These are phyloP conservation scores for Mormyrus lacerda DNA, from an alignment of 2,113 vertebrate genomes.

Conservation along the genomic window DNA sequence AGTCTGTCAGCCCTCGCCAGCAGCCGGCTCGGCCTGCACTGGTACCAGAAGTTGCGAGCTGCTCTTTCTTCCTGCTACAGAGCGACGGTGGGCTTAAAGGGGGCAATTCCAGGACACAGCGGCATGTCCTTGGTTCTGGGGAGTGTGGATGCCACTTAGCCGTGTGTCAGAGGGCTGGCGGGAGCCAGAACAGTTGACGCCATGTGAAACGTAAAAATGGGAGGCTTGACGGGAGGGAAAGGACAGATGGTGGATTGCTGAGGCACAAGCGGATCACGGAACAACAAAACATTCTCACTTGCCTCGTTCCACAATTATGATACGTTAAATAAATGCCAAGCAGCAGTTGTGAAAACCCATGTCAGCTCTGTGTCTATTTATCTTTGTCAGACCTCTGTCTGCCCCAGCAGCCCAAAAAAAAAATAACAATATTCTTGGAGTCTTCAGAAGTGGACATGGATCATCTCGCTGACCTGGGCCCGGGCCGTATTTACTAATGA, in stretches of 20 bases:
- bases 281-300: background rate
- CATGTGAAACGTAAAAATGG: background rate
- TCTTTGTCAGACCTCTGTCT: background rate
- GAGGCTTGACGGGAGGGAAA: background rate
- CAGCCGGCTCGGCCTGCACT: constrained; percentile 48
- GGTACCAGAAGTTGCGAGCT: constrained; percentile 31
- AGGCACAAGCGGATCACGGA: background rate
- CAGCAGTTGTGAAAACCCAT: background rate
- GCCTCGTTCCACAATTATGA: constrained; percentile 16
- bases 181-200: background rate
- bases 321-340: background rate
- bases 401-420: background rate
- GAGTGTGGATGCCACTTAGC: background rate
- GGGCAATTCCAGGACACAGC: background rate
- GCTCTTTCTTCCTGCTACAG: background rate
- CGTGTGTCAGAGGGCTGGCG: background rate
- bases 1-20: constrained; percentile 41
- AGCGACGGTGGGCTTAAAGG: background rate
- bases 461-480: background rate
- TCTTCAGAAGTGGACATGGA: background rate
- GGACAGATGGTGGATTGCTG: constrained; percentile 19
- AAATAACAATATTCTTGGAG: background rate
- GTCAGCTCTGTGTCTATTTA: background rate
- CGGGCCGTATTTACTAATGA: background rate
- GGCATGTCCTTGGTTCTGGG: background rate